These are phyloP conservation scores for Empidonax traillii DNA, from an alignment of 2,113 vertebrate genomes.

Conservation along the genomic window DNA sequence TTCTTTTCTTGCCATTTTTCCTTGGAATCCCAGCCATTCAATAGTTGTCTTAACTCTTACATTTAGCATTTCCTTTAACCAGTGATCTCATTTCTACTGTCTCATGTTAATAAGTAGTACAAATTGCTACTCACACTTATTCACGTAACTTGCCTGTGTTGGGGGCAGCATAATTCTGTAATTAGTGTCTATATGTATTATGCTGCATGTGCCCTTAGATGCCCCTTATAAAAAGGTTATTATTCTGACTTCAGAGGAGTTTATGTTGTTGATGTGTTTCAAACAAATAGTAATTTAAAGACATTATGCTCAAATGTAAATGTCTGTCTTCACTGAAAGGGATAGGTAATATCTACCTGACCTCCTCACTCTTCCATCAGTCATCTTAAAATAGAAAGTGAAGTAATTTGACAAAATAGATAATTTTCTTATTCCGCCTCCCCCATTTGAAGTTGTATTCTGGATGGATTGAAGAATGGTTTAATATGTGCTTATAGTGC, in stretches of 20 bases:
- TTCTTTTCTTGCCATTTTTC: not conserved
- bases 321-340: not conserved
- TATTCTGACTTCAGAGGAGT: not conserved
- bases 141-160: not conserved
- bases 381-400: conserved; percentile 25
- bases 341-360: not conserved
- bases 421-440: not conserved
- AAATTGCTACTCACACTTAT: not conserved
- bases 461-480: not conserved
- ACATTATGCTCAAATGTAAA: conserved; percentile 21
- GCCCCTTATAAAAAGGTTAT: not conserved
- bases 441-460: not conserved
- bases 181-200: conserved; percentile 33
- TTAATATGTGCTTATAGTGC: not conserved
- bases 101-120: not conserved
- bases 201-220: not conserved
- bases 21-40: not conserved
- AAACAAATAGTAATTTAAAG: conserved; percentile 24
- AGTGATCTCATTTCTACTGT: not conserved
- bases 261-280: conserved; percentile 23
- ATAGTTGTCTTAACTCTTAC: not conserved
- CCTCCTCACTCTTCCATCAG: not conserved
- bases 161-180: conserved; percentile 9
- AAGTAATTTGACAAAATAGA: not conserved
- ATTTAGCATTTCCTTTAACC: not conserved